A percentile compares a stretch with the other conserved stretches of the same genome.
These are phyloP conservation scores for Macrobrachium nipponense DNA, from an alignment of 1,140 invertebrate species.

Conservation along the genomic window DNA sequence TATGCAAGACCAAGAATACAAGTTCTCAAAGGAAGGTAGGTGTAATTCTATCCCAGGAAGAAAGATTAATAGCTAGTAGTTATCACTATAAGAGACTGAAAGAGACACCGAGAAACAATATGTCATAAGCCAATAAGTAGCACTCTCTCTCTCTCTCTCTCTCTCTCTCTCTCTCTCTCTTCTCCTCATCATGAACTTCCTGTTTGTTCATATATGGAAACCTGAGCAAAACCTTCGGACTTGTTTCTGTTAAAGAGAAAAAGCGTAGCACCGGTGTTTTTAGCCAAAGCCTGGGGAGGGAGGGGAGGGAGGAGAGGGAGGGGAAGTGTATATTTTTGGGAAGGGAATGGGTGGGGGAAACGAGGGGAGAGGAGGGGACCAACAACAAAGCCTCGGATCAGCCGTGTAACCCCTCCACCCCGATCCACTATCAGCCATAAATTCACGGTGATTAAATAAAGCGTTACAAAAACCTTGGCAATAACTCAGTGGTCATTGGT, in stretches of 20 bases:
- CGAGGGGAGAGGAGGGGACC: background rate
- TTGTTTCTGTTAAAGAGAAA: too few species aligned
- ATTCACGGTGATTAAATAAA: conserved; percentile 61
- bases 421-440: conserved; percentile 60
- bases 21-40: too few species aligned
- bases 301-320: background rate
- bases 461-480: conserved; percentile 40
- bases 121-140: too few species aligned
- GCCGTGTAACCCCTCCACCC: background rate
- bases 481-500: conserved; percentile 50
- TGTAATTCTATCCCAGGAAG: too few species aligned
- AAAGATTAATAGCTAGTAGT: too few species aligned
- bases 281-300: background rate
- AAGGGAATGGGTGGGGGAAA: background rate
- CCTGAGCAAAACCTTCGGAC: too few species aligned
- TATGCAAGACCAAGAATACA: too few species aligned
- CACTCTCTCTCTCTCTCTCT: conserved; percentile 3
- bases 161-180: conserved; percentile 33
- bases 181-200: background rate
- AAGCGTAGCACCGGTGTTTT: too few species aligned
- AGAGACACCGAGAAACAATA: too few species aligned
- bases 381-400: conserved; percentile 11
- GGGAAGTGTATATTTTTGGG: background rate
- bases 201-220: background rate
- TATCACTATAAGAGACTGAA: too few species aligned